A percentile compares a stretch with the other conserved stretches of the same genome.
Conservation (phyloP, 2,797 vertebrate genomes). For the Cetoscarus ocellatus region DNA sequence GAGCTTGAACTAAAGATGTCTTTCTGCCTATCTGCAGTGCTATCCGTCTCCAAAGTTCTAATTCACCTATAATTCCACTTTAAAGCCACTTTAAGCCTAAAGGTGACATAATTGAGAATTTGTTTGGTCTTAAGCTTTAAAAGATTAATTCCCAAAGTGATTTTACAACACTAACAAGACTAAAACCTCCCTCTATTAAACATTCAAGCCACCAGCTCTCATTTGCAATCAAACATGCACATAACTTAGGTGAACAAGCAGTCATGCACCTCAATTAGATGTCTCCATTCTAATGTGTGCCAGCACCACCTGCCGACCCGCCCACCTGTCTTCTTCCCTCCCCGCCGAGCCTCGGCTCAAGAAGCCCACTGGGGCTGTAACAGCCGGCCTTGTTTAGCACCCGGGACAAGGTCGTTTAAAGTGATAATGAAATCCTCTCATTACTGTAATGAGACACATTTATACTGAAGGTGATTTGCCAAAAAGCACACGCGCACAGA, state of each 20-base stretch:
- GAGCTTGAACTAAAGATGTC: no score
- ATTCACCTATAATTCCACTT: no score
- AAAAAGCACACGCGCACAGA: slow-evolving; percentile 13
- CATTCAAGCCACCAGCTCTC: background rate
- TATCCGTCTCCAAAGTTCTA: no score
- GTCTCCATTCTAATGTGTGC: slow-evolving; percentile 37
- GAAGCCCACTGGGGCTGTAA: slow-evolving; percentile 62
- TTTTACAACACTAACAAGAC: slow-evolving; percentile 3
- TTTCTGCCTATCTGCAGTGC: no score
- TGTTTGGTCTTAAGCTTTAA: background rate
- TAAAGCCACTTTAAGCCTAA: no score
- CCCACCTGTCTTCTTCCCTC: slow-evolving; percentile 31
- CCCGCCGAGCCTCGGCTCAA: slow-evolving; percentile 49
- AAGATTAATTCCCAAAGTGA: background rate
- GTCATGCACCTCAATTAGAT: slow-evolving; percentile 40
- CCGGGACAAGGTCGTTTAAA: slow-evolving; percentile 80
- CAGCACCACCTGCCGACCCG: slow-evolving; percentile 49
- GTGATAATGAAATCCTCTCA: slow-evolving; percentile 85
- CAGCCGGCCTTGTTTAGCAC: slow-evolving; percentile 75
- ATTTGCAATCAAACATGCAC: slow-evolving; percentile 20
- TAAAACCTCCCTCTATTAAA: background rate
- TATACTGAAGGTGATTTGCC: slow-evolving; percentile 80
- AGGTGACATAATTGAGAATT: background rate
- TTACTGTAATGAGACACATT: slow-evolving; percentile 83
- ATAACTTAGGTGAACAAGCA: slow-evolving; percentile 1